Evolutionary conservation across 1,140 invertebrate species (phyloP).

Genomic region (Drosophila punjabiensis): DNA sequence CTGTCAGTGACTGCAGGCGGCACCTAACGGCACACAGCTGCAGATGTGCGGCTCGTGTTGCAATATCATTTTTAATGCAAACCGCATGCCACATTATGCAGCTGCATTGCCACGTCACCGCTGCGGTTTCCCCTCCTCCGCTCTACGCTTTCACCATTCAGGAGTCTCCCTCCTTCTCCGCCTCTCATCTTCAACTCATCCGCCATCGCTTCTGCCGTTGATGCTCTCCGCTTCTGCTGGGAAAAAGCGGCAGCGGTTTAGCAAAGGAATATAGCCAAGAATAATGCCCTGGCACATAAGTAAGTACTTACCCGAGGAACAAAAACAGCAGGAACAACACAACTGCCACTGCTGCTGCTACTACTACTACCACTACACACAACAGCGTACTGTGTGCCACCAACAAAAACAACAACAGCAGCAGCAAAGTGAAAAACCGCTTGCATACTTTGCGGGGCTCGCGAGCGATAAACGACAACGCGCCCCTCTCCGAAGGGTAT

Average conservation of each 20-base stretch:
- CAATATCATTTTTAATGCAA: slow-evolving; percentile 83
- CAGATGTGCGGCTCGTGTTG: slow-evolving; percentile 70
- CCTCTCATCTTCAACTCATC: slow-evolving; percentile 30
- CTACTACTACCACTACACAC: background rate
- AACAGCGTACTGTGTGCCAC: slow-evolving; percentile 13
- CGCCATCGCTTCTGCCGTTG: slow-evolving; percentile 22
- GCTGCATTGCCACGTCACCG: slow-evolving; percentile 76
- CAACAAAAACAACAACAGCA: slow-evolving; percentile 32
- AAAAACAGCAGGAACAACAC: slow-evolving; percentile 27
- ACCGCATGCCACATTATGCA: slow-evolving; percentile 81
- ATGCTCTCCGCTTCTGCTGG: slow-evolving; percentile 27
- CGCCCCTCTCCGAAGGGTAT: slow-evolving; percentile 9
- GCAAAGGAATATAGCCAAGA: slow-evolving; percentile 72
- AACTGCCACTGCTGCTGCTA: slow-evolving; percentile 4
- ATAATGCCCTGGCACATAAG: slow-evolving; percentile 78
- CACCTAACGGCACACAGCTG: slow-evolving; percentile 45
- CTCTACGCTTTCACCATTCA: slow-evolving; percentile 1
- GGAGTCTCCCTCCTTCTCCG: slow-evolving; percentile 11
- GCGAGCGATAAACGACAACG: slow-evolving; percentile 71
- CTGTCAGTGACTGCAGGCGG: slow-evolving; percentile 74
- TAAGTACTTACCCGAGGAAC: slow-evolving; percentile 67
- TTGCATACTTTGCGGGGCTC: slow-evolving; percentile 72
- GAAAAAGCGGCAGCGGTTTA: slow-evolving; percentile 64
- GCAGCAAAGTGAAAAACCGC: slow-evolving; percentile 71
- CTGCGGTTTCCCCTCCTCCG: slow-evolving; percentile 53